These are phyloP conservation scores for Chaetura pelagica DNA, from an alignment of 2,113 vertebrate genomes.

Conservation along the genomic window DNA sequence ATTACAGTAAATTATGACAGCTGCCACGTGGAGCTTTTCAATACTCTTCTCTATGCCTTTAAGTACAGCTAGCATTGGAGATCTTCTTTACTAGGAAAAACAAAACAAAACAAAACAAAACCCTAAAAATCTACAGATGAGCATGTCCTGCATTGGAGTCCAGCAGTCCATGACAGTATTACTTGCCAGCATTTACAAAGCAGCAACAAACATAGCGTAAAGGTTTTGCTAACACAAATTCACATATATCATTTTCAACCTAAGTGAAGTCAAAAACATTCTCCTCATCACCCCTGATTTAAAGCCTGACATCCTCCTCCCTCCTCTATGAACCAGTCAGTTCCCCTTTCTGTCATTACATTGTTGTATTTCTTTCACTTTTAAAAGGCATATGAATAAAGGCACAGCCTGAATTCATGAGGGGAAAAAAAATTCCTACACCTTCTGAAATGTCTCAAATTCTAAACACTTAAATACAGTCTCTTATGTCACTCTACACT, in stretches of 20 bases:
- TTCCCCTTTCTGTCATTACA: not conserved
- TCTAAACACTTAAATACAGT: not conserved
- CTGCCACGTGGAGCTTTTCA: not conserved
- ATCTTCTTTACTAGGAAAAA: not conserved
- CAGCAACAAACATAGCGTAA: not conserved
- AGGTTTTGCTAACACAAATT: not conserved
- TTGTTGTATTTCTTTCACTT: not conserved
- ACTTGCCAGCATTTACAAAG: not conserved
- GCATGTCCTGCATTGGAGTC: not conserved
- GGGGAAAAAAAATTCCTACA: not conserved
- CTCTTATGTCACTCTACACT: not conserved
- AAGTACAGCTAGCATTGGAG: not conserved
- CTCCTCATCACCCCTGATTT: not conserved
- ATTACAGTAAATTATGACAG: constrained; percentile 17
- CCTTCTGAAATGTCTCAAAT: not conserved
- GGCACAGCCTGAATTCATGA: not conserved
- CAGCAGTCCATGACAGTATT: not conserved
- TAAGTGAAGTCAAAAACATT: not conserved
- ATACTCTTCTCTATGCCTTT: not conserved
- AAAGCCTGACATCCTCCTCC: not conserved
- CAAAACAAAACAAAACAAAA: not conserved
- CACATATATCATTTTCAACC: no score
- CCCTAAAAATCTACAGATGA: not conserved
- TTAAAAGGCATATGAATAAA: not conserved
- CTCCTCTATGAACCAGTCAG: not conserved